Percentiles rank a stretch among this genome's conserved stretches.
Conservation (phyloP, 2,113 vertebrate species). For the Choloepus hoffmanni region DNA sequence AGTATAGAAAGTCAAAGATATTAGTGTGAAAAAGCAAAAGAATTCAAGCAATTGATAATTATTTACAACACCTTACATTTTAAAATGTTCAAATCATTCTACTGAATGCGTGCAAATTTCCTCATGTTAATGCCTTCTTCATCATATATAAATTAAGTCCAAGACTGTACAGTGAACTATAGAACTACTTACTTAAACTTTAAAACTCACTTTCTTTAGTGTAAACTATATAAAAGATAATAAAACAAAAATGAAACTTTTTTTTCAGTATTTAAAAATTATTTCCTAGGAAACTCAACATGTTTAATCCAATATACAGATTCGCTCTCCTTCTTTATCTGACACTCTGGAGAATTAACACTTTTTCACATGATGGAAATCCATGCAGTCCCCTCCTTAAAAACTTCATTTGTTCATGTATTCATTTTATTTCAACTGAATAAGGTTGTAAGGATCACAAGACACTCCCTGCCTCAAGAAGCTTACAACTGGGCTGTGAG, state of each 20-base stretch:
- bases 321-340: not conserved
- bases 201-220: slow-evolving; percentile 34
- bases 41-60: slow-evolving; percentile 39
- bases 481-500: not conserved
- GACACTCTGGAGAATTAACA: not conserved
- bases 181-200: slow-evolving; percentile 28
- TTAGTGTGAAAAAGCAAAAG: slow-evolving; percentile 18
- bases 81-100: slow-evolving; percentile 43
- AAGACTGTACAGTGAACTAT: slow-evolving; percentile 16
- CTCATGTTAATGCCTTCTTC: slow-evolving; percentile 14
- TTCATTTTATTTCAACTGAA: slow-evolving; percentile 27
- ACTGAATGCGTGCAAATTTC: not conserved
- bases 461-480: not conserved
- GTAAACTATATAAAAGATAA: not conserved
- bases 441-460: not conserved
- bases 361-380: slow-evolving; percentile 24
- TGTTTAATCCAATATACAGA: slow-evolving; percentile 17
- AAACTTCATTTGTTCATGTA: not conserved
- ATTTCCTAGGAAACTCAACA: slow-evolving; percentile 6
- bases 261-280: slow-evolving; percentile 44
- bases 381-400: not conserved
- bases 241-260: slow-evolving; percentile 51
- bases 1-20: slow-evolving; percentile 45
- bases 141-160: slow-evolving; percentile 1
- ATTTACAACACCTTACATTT: slow-evolving; percentile 15